Conservation (phyloP, 1,140 invertebrate genomes). For the Aphidius gifuensis region DNA sequence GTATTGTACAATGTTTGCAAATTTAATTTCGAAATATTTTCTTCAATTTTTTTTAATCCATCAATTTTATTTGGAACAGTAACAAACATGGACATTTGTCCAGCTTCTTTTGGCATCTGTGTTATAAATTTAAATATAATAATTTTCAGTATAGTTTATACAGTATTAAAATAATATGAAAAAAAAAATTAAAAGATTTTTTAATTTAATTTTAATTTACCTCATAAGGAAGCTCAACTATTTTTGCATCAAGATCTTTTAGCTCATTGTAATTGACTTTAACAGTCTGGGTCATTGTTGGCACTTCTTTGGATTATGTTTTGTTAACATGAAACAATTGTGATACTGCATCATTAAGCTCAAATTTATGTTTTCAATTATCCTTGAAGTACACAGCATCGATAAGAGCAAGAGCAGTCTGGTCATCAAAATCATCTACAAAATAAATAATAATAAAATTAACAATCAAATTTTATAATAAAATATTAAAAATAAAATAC, state of each 20-base stretch:
- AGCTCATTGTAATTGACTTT: constrained; percentile 55
- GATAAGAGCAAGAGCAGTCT: constrained; percentile 58
- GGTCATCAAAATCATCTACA: background rate
- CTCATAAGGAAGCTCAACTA: constrained; percentile 61
- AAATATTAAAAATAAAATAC: constrained; percentile 19
- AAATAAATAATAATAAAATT: no score
- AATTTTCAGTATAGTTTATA: background rate
- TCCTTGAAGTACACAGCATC: constrained; percentile 76
- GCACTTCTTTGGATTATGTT: constrained; percentile 43
- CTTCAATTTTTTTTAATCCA: constrained; percentile 52
- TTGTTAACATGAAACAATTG: constrained; percentile 49
- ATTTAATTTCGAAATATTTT: constrained; percentile 42
- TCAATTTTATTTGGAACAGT: constrained; percentile 59
- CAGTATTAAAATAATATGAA: no score
- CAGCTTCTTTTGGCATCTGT: constrained; percentile 48
- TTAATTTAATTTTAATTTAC: constrained; percentile 24
- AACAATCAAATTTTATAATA: background rate
- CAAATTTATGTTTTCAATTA: constrained; percentile 63
- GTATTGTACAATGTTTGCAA: constrained; percentile 24
- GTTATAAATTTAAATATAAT: constrained; percentile 16
- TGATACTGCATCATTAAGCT: constrained; percentile 51
- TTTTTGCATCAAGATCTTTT: constrained; percentile 52
- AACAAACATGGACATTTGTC: constrained; percentile 55
- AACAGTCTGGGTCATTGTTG: constrained; percentile 53
- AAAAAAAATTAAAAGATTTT: no score